Evolutionary conservation across 1,140 invertebrate species (phyloP), one percentile per base, ranked within the genome.

Genomic region (Sycophaga agraensis): DNA sequence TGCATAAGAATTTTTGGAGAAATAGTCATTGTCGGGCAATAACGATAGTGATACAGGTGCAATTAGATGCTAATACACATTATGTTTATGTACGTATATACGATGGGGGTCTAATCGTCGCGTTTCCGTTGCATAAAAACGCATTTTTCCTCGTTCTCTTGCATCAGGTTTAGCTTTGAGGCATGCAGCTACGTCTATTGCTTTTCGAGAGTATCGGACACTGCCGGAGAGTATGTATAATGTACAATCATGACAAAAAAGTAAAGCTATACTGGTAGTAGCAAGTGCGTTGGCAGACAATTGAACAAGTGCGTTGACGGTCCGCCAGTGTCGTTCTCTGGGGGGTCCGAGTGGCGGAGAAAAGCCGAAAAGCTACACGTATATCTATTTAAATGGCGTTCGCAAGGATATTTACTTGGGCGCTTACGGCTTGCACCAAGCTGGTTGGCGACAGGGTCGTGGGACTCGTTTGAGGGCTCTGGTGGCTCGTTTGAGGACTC

Each of bases 401-500:
- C 34, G 34, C 50, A 59, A 77, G 72, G 73, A 78, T 79, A 80
- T 80, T 79, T 80, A 81, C 78, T 80, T 80, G 77, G 76, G 70
- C 73, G 70, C 66, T 76, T 78, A 72, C 70, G 81, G 70, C 74
- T 80, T 70, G 73, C 72, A 73, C 82, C 79, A 81, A 82, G 74
- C 78, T n/a, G n/a, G 81, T 74, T 77, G 82, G 70, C 80, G 80
- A 76, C 78, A 82, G 70, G 79, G 78, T 73, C 75, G 88, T 83
- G 68, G 87, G 86, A 79, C 85, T 88, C 76, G 84, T 86, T 80
- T 87, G 80, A 71, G 86, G 86, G 82, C 87, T 88, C 87, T 89
- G 79, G n/a, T n/a, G n/a, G 73, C 84, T 84, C 76, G 84, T 86
- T 80, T 87, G 80, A 71, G 86, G 86, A 82, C 87, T 88, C 87